phyloP scores from a whole-genome alignment of 1,140 invertebrate species.

The Drosophila mauritiana region DNA sequence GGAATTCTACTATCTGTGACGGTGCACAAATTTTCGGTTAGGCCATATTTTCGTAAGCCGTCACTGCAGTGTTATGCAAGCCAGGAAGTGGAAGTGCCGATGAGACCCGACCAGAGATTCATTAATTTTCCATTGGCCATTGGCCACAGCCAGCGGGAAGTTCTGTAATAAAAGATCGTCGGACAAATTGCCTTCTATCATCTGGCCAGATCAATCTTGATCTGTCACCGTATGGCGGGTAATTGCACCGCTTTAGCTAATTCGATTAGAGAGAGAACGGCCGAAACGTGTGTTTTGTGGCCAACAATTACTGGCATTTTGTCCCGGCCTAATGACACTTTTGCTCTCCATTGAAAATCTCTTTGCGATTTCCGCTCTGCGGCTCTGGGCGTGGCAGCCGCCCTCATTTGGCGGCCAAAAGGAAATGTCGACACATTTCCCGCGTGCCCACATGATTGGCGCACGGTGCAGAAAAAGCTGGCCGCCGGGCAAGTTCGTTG shows the following conservation, averaged over 20 bases:
- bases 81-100: conserved; percentile 19
- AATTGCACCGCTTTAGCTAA: conserved; percentile 40
- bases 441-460: conserved; percentile 60
- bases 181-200: conserved; percentile 18
- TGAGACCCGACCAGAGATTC: conserved; percentile 1
- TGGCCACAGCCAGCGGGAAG: conserved; percentile 6
- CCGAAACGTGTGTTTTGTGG: conserved; percentile 11
- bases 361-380: conserved; percentile 62
- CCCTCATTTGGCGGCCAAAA: conserved; percentile 52
- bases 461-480: conserved; percentile 31
- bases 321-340: conserved; percentile 68
- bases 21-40: conserved; percentile 21
- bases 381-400: conserved; percentile 37
- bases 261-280: conserved; percentile 29
- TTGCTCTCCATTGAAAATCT: conserved; percentile 60
- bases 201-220: conserved; percentile 37
- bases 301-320: conserved; percentile 40
- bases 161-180: conserved; percentile 23
- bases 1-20: conserved; percentile 30
- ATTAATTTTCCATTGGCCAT: conserved; percentile 14
- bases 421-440: conserved; percentile 66
- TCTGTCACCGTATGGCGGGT: conserved; percentile 30
- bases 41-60: conserved; percentile 3
- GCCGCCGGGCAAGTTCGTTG: conserved; percentile 57
- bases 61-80: conserved; percentile 38